A percentile compares a stretch with the other conserved stretches of the same genome.
Evolutionary conservation across 2,888 invertebrate genomes (phyloP).

Genomic region (Latrodectus hesperus): DNA sequence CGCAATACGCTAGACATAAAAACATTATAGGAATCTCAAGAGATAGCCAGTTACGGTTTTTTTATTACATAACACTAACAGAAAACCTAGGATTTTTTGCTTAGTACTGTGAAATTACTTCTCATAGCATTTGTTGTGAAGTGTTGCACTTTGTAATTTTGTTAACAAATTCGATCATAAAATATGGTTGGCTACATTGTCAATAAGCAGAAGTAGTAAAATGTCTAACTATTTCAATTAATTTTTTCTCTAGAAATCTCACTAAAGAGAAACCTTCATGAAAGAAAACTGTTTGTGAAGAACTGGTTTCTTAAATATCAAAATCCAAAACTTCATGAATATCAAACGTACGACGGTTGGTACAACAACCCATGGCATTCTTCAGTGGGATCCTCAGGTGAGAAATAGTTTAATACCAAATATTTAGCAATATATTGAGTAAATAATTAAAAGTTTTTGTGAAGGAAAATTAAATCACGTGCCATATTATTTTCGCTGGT

Average conservation of each 20-base stretch:
- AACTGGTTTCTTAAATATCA: slow-evolving; percentile 1
- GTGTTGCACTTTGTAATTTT: too few relatives aligned
- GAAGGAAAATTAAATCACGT: neutral
- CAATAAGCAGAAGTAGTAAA: too few relatives aligned
- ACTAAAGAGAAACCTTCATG: slow-evolving; percentile 2
- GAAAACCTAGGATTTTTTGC: too few relatives aligned
- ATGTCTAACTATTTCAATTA: too few relatives aligned
- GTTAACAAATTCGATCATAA: too few relatives aligned
- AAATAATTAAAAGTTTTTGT: neutral
- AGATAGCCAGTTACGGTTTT: too few relatives aligned
- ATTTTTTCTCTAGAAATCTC: slow-evolving; percentile 7
- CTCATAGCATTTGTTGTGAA: too few relatives aligned
- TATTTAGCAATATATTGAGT: neutral
- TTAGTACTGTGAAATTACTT: too few relatives aligned
- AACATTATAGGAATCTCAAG: too few relatives aligned
- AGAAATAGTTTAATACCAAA: neutral
- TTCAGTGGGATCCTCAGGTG: slow-evolving; percentile 76
- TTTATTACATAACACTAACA: too few relatives aligned
- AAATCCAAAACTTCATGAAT: slow-evolving; percentile 72
- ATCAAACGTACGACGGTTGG: slow-evolving; percentile 77
- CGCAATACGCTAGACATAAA: too few relatives aligned
- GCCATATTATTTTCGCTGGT: neutral
- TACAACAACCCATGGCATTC: slow-evolving; percentile 77
- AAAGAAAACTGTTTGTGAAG: neutral
- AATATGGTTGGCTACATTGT: too few relatives aligned